Evolutionary conservation across 2,113 vertebrate species (phyloP), one percentile per base, ranked within the genome.

Genomic region (Entomyzon cyanotis): DNA sequence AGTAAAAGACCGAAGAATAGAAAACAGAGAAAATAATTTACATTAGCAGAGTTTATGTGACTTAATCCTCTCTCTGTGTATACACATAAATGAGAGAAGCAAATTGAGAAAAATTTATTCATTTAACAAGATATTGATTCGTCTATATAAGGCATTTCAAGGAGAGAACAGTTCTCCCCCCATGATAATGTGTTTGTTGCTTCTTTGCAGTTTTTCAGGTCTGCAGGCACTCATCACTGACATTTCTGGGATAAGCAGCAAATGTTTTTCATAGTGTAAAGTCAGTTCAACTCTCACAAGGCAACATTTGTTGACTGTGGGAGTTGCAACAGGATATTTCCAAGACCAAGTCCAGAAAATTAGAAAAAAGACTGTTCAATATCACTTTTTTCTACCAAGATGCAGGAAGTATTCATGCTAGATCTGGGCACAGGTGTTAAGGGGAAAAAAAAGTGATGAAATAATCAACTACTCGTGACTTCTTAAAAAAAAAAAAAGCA

Each of bases 21-120:
- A 86, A 95, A 95, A 37, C 22, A 63, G 20, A 70, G 5, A 70
- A 81, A 67, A 94, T 50, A 42, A 59, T 53, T 86, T 58, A 53
- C 22, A 64, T 47, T 44, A 46, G 15, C 6, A 27, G 18, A n/a
- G 7, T 58, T 75, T 58, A 50, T 58, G 24, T 62, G 17, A 70
- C 81, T 46, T 55, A 79, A 69, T 58, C 8, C 3, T 70, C 28
- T 77, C 15, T 84, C 24, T 79, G 24, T 14, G 2, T 18, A 37
- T 56, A 17, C 1, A 58, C 10, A 60, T 19, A 95, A 82, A 71
- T 59, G 11, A 70, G 58, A 75, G n/a, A 63, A 58, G 20, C 75
- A 80, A 89, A 64, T 11, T n/a, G 23, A 81, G 42, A 91, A 82
- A 94, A 91, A 82, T 79, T 31, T 22, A 21, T 64, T 59, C 0